phyloP scores from a whole-genome alignment of 2,888 invertebrate genomes.

The Camptogramma bilineatum region DNA sequence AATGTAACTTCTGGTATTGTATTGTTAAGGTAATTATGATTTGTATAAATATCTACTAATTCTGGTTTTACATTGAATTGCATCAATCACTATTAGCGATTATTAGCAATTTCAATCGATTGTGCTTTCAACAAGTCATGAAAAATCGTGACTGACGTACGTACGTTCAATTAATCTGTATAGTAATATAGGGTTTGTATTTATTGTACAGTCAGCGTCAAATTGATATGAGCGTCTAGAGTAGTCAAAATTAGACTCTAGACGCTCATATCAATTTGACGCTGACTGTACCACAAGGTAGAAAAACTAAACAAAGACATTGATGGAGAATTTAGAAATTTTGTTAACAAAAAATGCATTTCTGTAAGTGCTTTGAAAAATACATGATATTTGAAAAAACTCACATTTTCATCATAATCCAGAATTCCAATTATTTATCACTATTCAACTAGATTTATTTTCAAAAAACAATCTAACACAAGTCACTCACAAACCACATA shows the following conservation, averaged over 20 bases:
- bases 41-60: not conserved
- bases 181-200: no score
- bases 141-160: not conserved
- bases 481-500: constrained; percentile 8
- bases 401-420: constrained; percentile 6
- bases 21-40: not conserved
- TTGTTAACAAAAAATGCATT: not conserved
- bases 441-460: not conserved
- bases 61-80: not conserved
- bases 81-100: not conserved
- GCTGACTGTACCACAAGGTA: no score
- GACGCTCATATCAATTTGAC: no score
- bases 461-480: no score
- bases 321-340: no score
- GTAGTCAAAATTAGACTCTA: no score
- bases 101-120: not conserved
- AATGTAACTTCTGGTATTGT: not conserved
- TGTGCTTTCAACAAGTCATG: not conserved
- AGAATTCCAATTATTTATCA: constrained; percentile 4
- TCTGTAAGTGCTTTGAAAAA: not conserved
- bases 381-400: constrained; percentile 3
- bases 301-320: no score
- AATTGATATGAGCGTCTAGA: no score
- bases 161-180: not conserved
- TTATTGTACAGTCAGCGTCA: no score